phyloP scores from a whole-genome alignment of 2,888 invertebrate genomes.

The Troides oblongomaculatus region DNA sequence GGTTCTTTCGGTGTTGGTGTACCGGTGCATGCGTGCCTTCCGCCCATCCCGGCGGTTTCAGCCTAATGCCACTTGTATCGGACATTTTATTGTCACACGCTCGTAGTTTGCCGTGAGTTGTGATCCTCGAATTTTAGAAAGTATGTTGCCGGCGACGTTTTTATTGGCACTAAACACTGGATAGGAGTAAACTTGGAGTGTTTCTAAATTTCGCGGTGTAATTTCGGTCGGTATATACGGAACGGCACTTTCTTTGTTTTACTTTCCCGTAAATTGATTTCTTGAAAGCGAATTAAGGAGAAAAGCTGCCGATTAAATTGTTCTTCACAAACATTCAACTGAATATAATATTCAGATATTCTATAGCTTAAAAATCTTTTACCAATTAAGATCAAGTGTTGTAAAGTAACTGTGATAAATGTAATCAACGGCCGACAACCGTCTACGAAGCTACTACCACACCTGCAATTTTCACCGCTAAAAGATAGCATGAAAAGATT shows the following conservation, averaged over 20 bases:
- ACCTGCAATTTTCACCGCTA: no score
- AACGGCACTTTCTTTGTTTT: constrained; percentile 10
- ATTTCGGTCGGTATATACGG: constrained; percentile 35
- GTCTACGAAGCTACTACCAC: no score
- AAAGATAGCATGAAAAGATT: no score
- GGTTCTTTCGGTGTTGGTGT: constrained; percentile 33
- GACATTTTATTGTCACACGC: constrained; percentile 75
- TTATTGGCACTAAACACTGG: constrained; percentile 68
- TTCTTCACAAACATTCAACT: background rate
- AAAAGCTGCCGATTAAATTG: background rate
- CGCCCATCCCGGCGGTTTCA: constrained; percentile 63
- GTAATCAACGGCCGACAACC: no score
- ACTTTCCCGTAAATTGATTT: constrained; percentile 2
- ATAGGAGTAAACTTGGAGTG: constrained; percentile 69
- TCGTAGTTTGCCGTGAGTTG: constrained; percentile 63
- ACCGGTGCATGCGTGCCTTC: constrained; percentile 61
- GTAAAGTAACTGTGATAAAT: no score
- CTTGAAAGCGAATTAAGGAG: constrained; percentile 2
- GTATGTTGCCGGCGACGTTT: constrained; percentile 68
- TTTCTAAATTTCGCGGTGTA: constrained; percentile 62
- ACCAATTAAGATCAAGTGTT: no score
- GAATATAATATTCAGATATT: background rate
- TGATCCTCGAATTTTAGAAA: constrained; percentile 63
- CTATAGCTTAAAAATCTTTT: no score
- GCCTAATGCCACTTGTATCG: constrained; percentile 75